Base-by-base conservation (phyloP, 2,888 invertebrate species). In the Himalopsyche japonica region DNA sequence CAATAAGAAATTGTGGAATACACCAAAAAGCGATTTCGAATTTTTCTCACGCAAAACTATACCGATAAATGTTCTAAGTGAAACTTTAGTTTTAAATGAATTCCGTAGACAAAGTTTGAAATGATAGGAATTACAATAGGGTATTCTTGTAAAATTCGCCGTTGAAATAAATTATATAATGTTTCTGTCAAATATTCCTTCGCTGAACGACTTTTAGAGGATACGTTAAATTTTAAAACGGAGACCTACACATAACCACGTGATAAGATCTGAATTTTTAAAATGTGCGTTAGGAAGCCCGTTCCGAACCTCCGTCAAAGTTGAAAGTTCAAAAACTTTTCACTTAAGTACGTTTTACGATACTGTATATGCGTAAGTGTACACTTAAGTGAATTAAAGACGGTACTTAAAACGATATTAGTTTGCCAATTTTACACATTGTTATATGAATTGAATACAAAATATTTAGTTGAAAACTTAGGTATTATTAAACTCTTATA, bases 181-280 rank as follows among this genome's bases (percentile, higher is more conserved):
- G n/a, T 77, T 34, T 77, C 43, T 27, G 83, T 57, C 57, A 80
- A 83, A 80, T 79, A 32, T 70, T 70, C 27, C 70, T 5, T 76
- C 20, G 49, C n/a, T 32, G 79, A 48, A 48, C 64, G 80, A 84
- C 80, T 82, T 77, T 70, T 78, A 24, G 57, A 80, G 49, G 79
- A 86, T 82, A 57, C 76, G 80, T 84, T 86, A 84, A 86, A 86
- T 77, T 86, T 86, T 86, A 76, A 86, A 24, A 70, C 76, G 49
- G 49, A 48, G 7, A 27, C 34, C 49, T 32, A 24, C 80, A 80
- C 57, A 77, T 70, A 43, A 77, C 80, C 86, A 79, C 84, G 86
- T 82, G 86, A 84, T 86, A 84, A 79, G 83, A 37, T 57, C 32
- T 86, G 84, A 84, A 86, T 86, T 86, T 86, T 86, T 86, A 84